phyloP scores from a whole-genome alignment of 1,140 invertebrate genomes.

The Temnothorax longispinosus region DNA sequence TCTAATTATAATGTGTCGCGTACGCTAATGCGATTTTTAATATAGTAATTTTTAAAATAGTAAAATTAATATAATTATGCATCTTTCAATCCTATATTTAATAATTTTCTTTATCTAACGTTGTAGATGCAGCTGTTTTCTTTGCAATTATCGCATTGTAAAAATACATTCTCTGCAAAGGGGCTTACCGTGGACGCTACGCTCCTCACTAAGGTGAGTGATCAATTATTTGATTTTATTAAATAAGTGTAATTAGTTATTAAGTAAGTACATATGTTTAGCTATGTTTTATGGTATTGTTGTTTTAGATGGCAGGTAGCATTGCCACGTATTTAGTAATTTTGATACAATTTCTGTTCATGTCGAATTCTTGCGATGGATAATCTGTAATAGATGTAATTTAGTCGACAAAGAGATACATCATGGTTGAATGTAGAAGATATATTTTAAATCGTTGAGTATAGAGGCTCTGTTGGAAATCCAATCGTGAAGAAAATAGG shows the following conservation, averaged over 20 bases:
- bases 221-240: neutral
- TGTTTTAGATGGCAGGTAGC: neutral
- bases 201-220: neutral
- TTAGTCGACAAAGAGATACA: too few species aligned
- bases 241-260: too few species aligned
- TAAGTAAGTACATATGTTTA: neutral
- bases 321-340: too few species aligned
- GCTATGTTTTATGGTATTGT: neutral
- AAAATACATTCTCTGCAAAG: neutral
- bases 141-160: neutral
- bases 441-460: too few species aligned
- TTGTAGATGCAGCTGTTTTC: conserved; percentile 34
- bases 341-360: too few species aligned
- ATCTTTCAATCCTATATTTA: neutral
- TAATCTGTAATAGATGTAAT: too few species aligned
- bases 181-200: neutral
- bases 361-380: too few species aligned
- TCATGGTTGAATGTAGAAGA: too few species aligned
- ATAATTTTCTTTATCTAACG: neutral
- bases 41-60: neutral
- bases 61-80: neutral
- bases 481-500: too few species aligned
- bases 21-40: neutral
- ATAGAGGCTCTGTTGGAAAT: too few species aligned
- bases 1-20: neutral